Evolutionary conservation across 2,797 vertebrate genomes (phyloP), one percentile per base, ranked within the genome.

Genomic region (Typhlichthys eigenmanni): DNA sequence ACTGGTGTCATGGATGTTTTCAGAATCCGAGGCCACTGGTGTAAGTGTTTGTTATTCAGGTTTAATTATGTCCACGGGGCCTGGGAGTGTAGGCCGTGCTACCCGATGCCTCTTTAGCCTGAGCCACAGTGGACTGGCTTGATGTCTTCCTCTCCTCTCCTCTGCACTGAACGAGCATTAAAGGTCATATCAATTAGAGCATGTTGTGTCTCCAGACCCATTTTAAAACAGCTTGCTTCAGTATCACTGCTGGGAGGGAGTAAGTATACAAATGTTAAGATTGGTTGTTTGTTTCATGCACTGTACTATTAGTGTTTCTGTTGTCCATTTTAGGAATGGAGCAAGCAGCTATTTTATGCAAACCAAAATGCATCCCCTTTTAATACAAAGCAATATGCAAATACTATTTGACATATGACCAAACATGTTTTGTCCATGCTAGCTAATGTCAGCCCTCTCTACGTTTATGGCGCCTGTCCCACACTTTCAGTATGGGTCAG

Each of bases 171-270:
- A 89, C 88, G 88, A 91, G 88, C 91, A 92, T 92, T 92, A 93
- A 93, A 94, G 92, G 92, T 94, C 92, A 93, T 89, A 91, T 93
- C 91, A 93, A 94, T 93, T 94, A 93, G 91, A 89, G 88, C 89
- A 87, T 89, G 87, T 89, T 92, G 89, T 86, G 90, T 92, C 91
- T 92, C 91, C 78, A 88, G 88, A 90, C 91, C 92, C 89, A 86
- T 91, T 91, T 81, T 88, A 83, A 90, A 92, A 88, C 89, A 91
- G 91, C 91, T 91, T 91, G 87, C 88, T 88, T 70, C 82, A 76
- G 79, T 87, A 82, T 84, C 76, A 34, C 77, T 82, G 81, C 87
- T 75, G 80, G 82, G 76, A 81, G 79, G 81, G 75, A 90, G 84
- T 83, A 84, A 77, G 84, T 80, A 69, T 78, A 83, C 82, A 72